Base-by-base conservation (phyloP, 37 sponge, comb jelly and placozoan species). In the Cladorhizidae sp. region DNA sequence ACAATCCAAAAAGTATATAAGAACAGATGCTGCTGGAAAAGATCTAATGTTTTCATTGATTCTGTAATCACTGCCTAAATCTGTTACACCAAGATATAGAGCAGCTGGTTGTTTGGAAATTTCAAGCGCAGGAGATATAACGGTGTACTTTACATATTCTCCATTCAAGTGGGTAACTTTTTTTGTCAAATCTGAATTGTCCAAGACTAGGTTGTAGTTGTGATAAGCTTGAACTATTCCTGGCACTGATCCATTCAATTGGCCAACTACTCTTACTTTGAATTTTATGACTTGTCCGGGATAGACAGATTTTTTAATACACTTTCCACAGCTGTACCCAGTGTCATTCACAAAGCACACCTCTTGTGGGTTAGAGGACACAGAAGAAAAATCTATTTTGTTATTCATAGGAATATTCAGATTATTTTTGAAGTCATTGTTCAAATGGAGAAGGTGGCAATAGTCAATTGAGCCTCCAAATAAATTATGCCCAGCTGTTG, bases 381-480 rank as follows among this genome's bases (percentile, higher is more conserved):
- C 12, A 15, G 74, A 74, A 3, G 38, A 28, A 43, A 49, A 23
- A 33, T 54, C 23, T 32, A 7, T 9, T 52, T 51, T 22, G 28
- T 31, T 26, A 15, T 54, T 54, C 22, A 2, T 33, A 12, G 26
- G 15, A 54, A n/a, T 51, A 32, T 35, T 35, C 3, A 55, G 29
- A 31, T 7, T 31, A 67, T 25, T 17, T 37, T 37, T 67, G n/a
- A n/a, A n/a, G n/a, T n/a, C n/a, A n/a, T n/a, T n/a, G 9, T 31
- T 29, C 17, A 65, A 32, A 31, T 32, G 31, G 3, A 31, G 43
- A 42, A 57, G 21, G 45, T 72, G 58, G 61, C 72, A 81, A 62
- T 71, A 70, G 26, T 59, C 81, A 43, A 81, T 55, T 29, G 81
- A 81, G 1, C 81, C 81, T 29, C 81, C 81, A 71, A 31, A 81